Conservation (phyloP, 2,113 vertebrate species). For the Peromyscus maniculatus region DNA sequence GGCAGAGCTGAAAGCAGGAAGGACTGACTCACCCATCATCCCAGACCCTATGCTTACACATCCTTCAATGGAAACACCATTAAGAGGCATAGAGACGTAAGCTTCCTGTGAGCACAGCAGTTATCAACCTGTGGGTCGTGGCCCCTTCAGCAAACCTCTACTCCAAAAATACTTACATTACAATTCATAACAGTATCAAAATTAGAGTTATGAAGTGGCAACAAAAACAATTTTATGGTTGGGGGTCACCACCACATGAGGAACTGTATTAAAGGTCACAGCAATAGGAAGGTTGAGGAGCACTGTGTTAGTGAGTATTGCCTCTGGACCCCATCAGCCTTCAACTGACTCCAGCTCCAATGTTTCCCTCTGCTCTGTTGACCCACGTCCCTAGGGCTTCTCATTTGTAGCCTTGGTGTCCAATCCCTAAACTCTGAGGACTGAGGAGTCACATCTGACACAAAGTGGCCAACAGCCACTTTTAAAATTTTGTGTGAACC, state of each 20-base stretch:
- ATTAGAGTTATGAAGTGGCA: background rate
- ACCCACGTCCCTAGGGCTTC: background rate
- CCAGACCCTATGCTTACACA: background rate
- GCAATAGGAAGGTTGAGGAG: background rate
- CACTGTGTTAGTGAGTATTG: background rate
- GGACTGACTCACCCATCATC: background rate
- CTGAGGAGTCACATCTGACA: background rate
- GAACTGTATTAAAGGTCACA: background rate
- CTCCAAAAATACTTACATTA: background rate
- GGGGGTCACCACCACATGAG: background rate
- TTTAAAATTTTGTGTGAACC: background rate
- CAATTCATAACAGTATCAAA: background rate
- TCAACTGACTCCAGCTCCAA: background rate
- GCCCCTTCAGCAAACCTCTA: background rate
- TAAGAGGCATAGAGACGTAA: background rate
- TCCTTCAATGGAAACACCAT: background rate
- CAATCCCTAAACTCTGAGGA: background rate
- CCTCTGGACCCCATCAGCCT: background rate
- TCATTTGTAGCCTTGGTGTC: background rate
- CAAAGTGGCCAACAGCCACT: background rate
- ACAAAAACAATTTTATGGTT: background rate
- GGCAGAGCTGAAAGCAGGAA: background rate
- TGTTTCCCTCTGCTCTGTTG: background rate
- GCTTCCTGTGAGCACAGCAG: background rate
- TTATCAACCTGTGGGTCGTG: background rate